A percentile compares a stretch with the other conserved stretches of the same genome.
Conservation (phyloP, 2,888 invertebrate genomes). For the Formica aserva region DNA sequence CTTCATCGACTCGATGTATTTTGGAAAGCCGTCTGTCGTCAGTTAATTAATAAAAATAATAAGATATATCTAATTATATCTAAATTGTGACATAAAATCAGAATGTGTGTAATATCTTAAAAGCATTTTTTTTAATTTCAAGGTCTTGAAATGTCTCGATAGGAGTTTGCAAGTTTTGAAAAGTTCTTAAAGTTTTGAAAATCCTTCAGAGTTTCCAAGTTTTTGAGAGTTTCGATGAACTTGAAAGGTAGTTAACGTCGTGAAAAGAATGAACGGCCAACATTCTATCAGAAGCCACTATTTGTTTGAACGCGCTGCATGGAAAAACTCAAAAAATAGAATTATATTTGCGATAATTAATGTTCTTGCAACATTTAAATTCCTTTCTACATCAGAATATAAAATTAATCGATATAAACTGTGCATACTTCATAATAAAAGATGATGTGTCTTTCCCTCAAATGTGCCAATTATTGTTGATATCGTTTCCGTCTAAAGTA, state of each 20-base stretch:
- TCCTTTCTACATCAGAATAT: not conserved
- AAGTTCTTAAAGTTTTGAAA: conserved; percentile 45
- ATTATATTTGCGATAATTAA: conserved; percentile 13
- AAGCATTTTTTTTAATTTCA: conserved; percentile 45
- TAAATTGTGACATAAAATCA: not conserved
- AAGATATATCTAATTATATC: not conserved
- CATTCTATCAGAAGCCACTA: conserved; percentile 4
- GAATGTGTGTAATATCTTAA: not conserved
- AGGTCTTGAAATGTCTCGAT: conserved; percentile 50
- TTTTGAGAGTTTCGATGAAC: conserved; percentile 30
- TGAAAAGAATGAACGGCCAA: conserved; percentile 44
- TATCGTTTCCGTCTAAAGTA: not conserved
- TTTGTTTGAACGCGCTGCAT: not conserved
- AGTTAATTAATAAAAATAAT: conserved; percentile 19
- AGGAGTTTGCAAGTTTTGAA: conserved; percentile 30
- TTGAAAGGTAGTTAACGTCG: conserved; percentile 39
- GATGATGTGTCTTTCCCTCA: not conserved
- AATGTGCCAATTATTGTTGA: too few relatives aligned
- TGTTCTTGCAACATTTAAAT: not conserved
- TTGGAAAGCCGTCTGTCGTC: conserved; percentile 16
- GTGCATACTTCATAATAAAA: not conserved
- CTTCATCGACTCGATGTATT: conserved; percentile 16
- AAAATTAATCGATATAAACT: not conserved
- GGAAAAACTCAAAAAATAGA: not conserved
- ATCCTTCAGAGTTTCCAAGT: conserved; percentile 40